Base-by-base conservation (phyloP, 2,888 invertebrate genomes). In the Chrysotoxum bicinctum region DNA sequence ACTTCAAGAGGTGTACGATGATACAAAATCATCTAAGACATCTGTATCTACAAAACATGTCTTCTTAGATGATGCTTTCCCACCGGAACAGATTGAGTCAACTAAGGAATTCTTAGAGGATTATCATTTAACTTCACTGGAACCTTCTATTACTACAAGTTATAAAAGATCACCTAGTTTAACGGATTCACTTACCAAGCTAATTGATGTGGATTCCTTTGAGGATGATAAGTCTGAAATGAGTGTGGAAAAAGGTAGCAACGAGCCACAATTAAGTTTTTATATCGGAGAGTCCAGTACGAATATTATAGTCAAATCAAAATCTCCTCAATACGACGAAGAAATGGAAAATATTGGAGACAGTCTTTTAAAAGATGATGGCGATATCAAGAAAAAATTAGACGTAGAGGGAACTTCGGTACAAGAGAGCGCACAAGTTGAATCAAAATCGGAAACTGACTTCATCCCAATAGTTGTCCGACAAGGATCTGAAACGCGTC, bases 261-360 rank as follows among this genome's bases (percentile, higher is more conserved):
- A 60, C 7, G 87, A 84, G 16, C 45, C 69, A 16, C 76, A 77
- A 30, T 90, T 91, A 0, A 91, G 91, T 73, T 92, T 92, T 58
- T 92, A 92, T 74, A 92, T 92, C 50, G 92, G 92, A 0, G 92
- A 92, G 85, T 92, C 91, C 1, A 92, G 92, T 68, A 89, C 89
- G 1, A 91, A 92, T 88, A 89, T 92, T 1, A 92, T 92, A 32
- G 91, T 86, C 2, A 92, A 91, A 87, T 90, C 91, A 1, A 88
- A 90, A 23, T 88, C 88, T 8, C 75, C 87, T 9, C 87, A 87
- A 73, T 58, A 70, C 23, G 70, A 80, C 6, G 87, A 87, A 3
- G 40, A 89, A 87, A 6, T 89, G 89, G 73, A 89, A 82, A 12
- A 30, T 88, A 5, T 89, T 88, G 89, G 89, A 89, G 78, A 89